Base-by-base conservation (phyloP, 2,888 invertebrate species). In the Rosalia funebris region DNA sequence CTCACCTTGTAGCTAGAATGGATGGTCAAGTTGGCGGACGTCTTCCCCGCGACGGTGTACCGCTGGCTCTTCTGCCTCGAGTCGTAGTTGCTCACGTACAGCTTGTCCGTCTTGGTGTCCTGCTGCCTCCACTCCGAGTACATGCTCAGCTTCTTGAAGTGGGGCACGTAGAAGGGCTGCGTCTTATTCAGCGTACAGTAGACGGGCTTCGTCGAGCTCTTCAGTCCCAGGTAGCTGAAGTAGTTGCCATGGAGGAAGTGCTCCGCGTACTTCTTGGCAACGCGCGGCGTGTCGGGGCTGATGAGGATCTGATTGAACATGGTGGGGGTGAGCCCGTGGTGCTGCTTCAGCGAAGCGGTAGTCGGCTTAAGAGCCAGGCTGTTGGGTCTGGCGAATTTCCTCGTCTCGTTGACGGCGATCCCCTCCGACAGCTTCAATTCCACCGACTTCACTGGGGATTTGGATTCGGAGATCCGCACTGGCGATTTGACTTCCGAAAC, bases 151-250 rank as follows among this genome's bases (percentile, higher is more conserved):
- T 92, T 93, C 75, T 93, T 92, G 79, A 92, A 90, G 72, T 93
- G 93, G 0, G 91, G 91, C 59, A 96, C 95, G 79, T 96, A 97
- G 79, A 95, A 95, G 1, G 98, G 97, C 78, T 98, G 97, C 0
- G 95, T 93, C 70, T 95, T 90, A 80, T 95, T 95, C 46, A 96
- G 86, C 0, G 96, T 96, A 76, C 97, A 97, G 81, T 95, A 98
- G 72, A 94, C 95, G 59, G 92, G 89, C 78, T 92, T 89, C 1
- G 95, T 95, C 15, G 95, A 94, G 79, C 93, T 92, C 82, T 96
- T 96, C 58, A 96, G 83, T 0, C 94, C 95, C 73, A 96, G 83
- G 81, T 95, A 94, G 42, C 95, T 95, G 79, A 95, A 96, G 36
- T 95, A 94, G 77, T 94, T 93, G 31, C 95, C 95, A 77, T 95